A percentile compares a stretch with the other conserved stretches of the same genome.
Evolutionary conservation across 2,888 invertebrate genomes (phyloP).

Genomic region (Troides oblongomaculatus): DNA sequence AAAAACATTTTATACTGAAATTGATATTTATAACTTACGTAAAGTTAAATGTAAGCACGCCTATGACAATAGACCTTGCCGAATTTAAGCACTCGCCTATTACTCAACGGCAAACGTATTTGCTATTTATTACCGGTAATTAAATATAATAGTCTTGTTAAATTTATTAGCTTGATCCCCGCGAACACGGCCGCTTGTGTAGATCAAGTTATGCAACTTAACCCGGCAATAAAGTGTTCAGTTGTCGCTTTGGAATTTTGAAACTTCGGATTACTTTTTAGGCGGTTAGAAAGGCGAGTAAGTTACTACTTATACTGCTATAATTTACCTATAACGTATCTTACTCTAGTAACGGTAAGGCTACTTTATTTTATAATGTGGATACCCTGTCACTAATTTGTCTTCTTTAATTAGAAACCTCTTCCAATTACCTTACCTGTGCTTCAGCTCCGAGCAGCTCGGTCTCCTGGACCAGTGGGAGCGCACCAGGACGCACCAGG

Average conservation of each 20-base stretch:
- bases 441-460: too few relatives aligned
- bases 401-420: too few relatives aligned
- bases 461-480: neutral
- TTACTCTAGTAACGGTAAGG: too few relatives aligned
- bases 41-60: neutral
- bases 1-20: too few relatives aligned
- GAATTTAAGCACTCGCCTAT: constrained; percentile 16
- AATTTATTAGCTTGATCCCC: constrained; percentile 27
- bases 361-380: too few relatives aligned
- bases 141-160: constrained; percentile 29
- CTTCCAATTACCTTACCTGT: too few relatives aligned
- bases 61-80: constrained; percentile 13
- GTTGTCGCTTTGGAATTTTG: constrained; percentile 9
- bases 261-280: neutral
- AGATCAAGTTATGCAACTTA: constrained; percentile 17
- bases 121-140: constrained; percentile 30
- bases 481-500: too few relatives aligned
- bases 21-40: too few relatives aligned
- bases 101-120: constrained; percentile 7
- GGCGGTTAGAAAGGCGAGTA: too few relatives aligned
- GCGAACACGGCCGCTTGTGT: constrained; percentile 7
- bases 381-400: too few relatives aligned
- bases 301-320: too few relatives aligned
- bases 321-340: too few relatives aligned
- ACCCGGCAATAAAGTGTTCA: constrained; percentile 11